phyloP scores from a whole-genome alignment of 2,797 vertebrate species.

The Huso huso region DNA sequence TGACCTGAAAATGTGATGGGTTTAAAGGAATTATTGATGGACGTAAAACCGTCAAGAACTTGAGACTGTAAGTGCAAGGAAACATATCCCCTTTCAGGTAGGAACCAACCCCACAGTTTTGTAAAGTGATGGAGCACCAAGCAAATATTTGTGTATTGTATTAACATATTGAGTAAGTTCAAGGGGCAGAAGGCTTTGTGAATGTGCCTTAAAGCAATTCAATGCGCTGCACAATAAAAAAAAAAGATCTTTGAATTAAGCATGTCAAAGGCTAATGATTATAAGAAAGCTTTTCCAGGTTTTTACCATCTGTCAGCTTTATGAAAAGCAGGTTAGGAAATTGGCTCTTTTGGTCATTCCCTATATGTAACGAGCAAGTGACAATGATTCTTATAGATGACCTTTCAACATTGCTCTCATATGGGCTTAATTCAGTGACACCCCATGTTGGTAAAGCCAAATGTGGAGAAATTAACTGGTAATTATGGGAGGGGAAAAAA shows the following conservation, averaged over 20 bases:
- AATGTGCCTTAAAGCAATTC: conserved; percentile 48
- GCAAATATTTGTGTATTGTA: conserved; percentile 43
- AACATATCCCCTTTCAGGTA: conserved; percentile 37
- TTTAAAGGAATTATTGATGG: conserved; percentile 44
- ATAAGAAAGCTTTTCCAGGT: conserved; percentile 57
- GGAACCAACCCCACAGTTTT: conserved; percentile 21
- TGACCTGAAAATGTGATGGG: conserved; percentile 45
- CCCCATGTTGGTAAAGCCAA: conserved; percentile 53
- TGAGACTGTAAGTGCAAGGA: conserved; percentile 36
- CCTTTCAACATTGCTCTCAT: conserved; percentile 51
- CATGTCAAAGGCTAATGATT: conserved; percentile 43
- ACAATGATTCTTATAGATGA: conserved; percentile 66
- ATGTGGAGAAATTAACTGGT: conserved; percentile 61
- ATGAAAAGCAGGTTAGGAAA: conserved; percentile 63
- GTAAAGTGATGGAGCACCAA: conserved; percentile 36
- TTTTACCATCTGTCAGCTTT: conserved; percentile 67
- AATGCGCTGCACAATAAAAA: conserved; percentile 35
- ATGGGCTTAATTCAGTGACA: conserved; percentile 55
- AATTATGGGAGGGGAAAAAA: conserved; percentile 41
- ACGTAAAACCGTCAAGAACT: conserved; percentile 45
- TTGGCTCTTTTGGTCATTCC: conserved; percentile 58
- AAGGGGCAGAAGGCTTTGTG: conserved; percentile 37
- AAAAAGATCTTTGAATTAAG: conserved; percentile 48
- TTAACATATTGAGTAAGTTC: conserved; percentile 35
- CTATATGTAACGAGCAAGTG: conserved; percentile 61